phyloP scores from a whole-genome alignment of 2,888 invertebrate species.

The Drosophila picticornis region DNA sequence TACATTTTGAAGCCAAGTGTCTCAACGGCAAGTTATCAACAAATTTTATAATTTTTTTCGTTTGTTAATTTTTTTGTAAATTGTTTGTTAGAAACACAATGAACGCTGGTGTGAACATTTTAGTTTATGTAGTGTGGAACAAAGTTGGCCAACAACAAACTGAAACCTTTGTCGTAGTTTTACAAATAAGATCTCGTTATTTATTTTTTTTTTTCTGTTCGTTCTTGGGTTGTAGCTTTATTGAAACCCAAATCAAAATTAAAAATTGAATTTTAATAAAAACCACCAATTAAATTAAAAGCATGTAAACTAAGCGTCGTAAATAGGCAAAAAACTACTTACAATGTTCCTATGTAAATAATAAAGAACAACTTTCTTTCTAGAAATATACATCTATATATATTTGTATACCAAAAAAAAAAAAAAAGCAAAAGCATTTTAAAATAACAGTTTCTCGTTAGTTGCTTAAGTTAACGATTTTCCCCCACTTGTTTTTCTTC shows the following conservation, averaged over 20 bases:
- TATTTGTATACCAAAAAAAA: conserved; percentile 21
- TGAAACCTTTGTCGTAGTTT: conserved; percentile 47
- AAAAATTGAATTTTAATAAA: conserved; percentile 23
- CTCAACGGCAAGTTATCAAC: conserved; percentile 78
- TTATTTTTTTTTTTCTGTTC: conserved; percentile 25
- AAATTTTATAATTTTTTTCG: neutral
- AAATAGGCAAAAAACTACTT: conserved; percentile 43
- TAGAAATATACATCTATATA: neutral
- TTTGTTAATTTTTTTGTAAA: conserved; percentile 10
- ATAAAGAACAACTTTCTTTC: conserved; percentile 34
- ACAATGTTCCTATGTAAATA: conserved; percentile 60
- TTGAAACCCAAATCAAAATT: conserved; percentile 20
- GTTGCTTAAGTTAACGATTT: conserved; percentile 52
- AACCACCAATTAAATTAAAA: conserved; percentile 51
- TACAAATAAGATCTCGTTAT: conserved; percentile 23
- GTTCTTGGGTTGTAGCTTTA: conserved; percentile 63
- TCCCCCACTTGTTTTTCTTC: conserved; percentile 15
- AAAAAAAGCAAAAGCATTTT: conserved; percentile 32
- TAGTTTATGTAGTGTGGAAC: conserved; percentile 56
- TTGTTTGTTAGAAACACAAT: conserved; percentile 47
- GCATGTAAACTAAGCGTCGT: conserved; percentile 65
- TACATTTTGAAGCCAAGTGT: conserved; percentile 72
- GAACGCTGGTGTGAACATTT: conserved; percentile 69
- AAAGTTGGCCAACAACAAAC: conserved; percentile 30
- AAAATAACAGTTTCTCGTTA: conserved; percentile 55